phyloP scores from a whole-genome alignment of 2,888 invertebrate species.

The Autographa gamma region DNA sequence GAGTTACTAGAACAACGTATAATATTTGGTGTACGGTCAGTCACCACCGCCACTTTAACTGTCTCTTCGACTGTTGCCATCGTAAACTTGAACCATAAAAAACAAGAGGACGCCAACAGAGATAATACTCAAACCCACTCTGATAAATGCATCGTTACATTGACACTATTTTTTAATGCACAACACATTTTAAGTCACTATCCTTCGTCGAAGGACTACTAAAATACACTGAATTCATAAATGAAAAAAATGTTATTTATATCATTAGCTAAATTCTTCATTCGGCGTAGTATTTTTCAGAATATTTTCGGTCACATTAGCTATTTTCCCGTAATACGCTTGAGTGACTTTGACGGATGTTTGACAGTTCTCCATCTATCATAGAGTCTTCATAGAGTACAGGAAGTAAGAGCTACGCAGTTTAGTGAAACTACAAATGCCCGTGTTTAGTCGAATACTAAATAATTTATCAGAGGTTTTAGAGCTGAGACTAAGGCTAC shows the following conservation, averaged over 20 bases:
- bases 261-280: constrained; percentile 51
- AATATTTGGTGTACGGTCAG: constrained; percentile 76
- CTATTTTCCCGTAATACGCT: constrained; percentile 55
- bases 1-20: constrained; percentile 81
- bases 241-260: constrained; percentile 58
- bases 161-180: constrained; percentile 55
- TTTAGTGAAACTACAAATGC: neutral
- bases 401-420: neutral
- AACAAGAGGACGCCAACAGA: constrained; percentile 79
- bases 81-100: constrained; percentile 79
- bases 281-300: constrained; percentile 54
- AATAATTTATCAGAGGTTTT: neutral
- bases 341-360: constrained; percentile 14
- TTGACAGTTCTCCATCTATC: neutral
- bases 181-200: constrained; percentile 61
- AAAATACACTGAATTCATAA: constrained; percentile 32
- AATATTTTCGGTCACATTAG: constrained; percentile 41
- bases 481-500: too few relatives aligned
- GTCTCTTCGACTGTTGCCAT: constrained; percentile 83
- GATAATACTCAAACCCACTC: constrained; percentile 70
- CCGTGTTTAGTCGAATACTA: neutral
- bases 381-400: neutral
- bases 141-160: constrained; percentile 62
- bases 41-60: constrained; percentile 83
- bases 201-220: constrained; percentile 26